Evolutionary conservation across 2,113 vertebrate species (phyloP).

Genomic region (Cepphus grylle): DNA sequence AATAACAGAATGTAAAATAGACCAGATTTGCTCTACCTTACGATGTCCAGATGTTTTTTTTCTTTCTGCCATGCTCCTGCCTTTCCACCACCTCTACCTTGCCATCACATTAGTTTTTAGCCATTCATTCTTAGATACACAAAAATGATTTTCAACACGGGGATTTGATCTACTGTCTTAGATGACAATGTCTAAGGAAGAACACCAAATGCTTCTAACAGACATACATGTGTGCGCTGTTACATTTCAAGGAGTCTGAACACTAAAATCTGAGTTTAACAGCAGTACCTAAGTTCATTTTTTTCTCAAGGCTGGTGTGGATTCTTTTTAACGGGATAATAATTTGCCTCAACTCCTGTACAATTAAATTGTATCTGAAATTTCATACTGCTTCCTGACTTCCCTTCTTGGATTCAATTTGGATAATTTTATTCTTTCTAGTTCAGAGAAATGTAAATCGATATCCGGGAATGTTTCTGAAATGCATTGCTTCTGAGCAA

Average conservation of each 20-base stretch:
- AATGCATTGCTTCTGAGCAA: background rate
- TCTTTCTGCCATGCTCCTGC: background rate
- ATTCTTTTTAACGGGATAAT: background rate
- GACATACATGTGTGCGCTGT: background rate
- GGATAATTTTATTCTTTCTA: slow-evolving; percentile 2
- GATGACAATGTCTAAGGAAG: background rate
- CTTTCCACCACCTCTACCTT: background rate
- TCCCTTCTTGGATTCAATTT: background rate
- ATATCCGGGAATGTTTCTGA: background rate
- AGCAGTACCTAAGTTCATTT: background rate
- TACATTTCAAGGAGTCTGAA: background rate
- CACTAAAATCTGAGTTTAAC: background rate
- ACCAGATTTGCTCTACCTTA: background rate
- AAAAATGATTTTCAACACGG: background rate
- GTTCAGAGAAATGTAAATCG: background rate
- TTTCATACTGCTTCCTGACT: background rate
- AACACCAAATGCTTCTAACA: background rate
- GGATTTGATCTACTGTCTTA: background rate
- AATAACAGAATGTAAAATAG: background rate
- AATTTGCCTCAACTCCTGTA: background rate
- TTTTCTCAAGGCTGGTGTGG: background rate
- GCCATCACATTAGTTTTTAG: background rate
- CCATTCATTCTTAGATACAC: background rate
- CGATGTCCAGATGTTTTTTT: background rate
- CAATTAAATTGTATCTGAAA: slow-evolving; percentile 12